Evolutionary conservation across 2,113 vertebrate genomes (phyloP), one percentile per base, ranked within the genome.

Genomic region (Pedionomus torquatus): DNA sequence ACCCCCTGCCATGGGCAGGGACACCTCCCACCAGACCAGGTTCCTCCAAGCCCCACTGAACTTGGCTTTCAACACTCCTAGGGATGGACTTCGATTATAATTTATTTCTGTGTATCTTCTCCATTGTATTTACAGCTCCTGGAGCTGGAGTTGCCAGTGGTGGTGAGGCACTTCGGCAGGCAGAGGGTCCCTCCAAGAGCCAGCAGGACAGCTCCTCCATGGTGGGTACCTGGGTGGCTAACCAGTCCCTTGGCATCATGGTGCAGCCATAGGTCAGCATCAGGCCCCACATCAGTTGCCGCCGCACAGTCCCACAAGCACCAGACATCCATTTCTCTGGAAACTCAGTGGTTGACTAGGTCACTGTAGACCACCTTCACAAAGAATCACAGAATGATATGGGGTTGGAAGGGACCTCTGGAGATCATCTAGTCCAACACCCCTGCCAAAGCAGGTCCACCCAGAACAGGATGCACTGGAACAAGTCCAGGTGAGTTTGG

Each of bases 221-320:
- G 15, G 39, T 8, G 25, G 77, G 26, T 9, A 19, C 48, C 48
- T 64, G 5, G 6, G 68, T 21, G 3, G 13, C 23, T 18, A 24
- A 37, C 68, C 46, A 21, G 49, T 26, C 83, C 60, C 15, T 65
- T 11, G 19, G 51, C 4, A 2, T 41, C 5, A 28, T 41, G 41
- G 49, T 1, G 1, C 69, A 58, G 44, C n/a, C 2, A 2, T 48
- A 43, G 48, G 20, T 37, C 6, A 7, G 33, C 58, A 11, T 44
- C 15, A 0, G 2, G 5, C 11, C 58, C 24, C 2, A 1, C 3
- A 23, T 18, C 23, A n/a, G n/a, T n/a, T 48, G 83, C 70, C 2
- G 1, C 60, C 58, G 37, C 69, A 39, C 2, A 1, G 33, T n/a
- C 26, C 48, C 5, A 6, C 2, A 3, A 44, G 37, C 39, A 20